Evolutionary conservation across 2,113 vertebrate species (phyloP), one percentile per base, ranked within the genome.

Genomic region (Tichodroma muraria): DNA sequence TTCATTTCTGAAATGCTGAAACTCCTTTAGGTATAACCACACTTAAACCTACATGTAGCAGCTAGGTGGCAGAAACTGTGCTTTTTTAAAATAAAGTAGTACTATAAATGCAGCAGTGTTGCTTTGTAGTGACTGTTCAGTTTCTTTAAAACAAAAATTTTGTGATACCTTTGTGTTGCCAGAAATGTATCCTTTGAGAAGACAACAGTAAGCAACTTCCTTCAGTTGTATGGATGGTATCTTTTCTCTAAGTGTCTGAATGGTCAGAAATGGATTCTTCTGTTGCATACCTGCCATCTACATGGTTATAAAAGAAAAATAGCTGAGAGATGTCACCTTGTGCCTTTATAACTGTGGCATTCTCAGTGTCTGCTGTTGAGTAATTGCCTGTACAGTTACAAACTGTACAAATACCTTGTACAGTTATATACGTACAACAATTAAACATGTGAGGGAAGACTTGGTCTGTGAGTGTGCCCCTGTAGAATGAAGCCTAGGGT

Each of bases 51-150:
- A 63, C 83, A 21, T 52, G n/a, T 70, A 93, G 69, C 95, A 96
- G 94, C 88, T 89, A 92, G 92, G 76, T 96, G 95, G 94, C 92
- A 96, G 92, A 95, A 95, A 94, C 33, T 44, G 35, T 73, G 31
- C 76, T 45, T 94, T 91, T 80, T 88, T 10, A 21, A 80, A 90
- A 80, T 35, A n/a, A 81, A 72, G n/a, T 2, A 5, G 20, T 81
- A 15, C 23, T 82, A 2, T 53, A 69, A 81, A 63, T 17, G 31
- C 37, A 82, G 16, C 18, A 64, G 28, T 30, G 45, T 75, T 69
- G 25, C 54, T 79, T 80, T 89, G 73, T 76, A 61, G 66, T 54
- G 78, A 68, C 13, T 79, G 24, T 27, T 59, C 11, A 6, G 24
- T 68, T 89, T 69, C 57, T 88, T 91, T 37, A 44, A 38, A 63